Evolutionary conservation across 2,797 vertebrate genomes (phyloP).

Genomic region (Sebastiscus albofasciatus): DNA sequence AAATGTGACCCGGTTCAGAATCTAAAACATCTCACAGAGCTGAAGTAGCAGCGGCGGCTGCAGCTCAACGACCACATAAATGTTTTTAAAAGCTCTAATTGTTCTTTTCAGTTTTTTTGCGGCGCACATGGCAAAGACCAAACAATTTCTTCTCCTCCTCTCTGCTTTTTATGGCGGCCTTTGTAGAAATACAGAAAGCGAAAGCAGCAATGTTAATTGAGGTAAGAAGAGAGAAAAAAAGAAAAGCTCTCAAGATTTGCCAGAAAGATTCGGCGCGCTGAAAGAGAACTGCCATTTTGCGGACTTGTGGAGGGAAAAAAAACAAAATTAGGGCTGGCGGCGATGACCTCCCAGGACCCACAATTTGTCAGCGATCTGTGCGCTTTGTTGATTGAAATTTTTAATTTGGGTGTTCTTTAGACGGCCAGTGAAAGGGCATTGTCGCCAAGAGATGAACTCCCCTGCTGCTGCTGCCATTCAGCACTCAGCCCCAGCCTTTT

Average conservation of each 20-base stretch:
- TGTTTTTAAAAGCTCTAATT: constrained; percentile 88
- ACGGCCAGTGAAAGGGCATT: constrained; percentile 87
- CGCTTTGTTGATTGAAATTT: constrained; percentile 93
- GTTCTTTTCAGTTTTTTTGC: constrained; percentile 83
- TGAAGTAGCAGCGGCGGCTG: constrained; percentile 80
- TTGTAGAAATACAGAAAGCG: constrained; percentile 62
- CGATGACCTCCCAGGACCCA: constrained; percentile 84
- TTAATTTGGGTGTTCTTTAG: constrained; percentile 95
- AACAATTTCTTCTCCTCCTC: constrained; percentile 54
- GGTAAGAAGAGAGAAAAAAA: constrained; percentile 65
- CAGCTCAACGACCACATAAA: constrained; percentile 84
- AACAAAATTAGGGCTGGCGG: constrained; percentile 78
- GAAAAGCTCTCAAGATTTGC: constrained; percentile 85
- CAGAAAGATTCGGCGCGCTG: constrained; percentile 80
- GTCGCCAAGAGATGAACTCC: constrained; percentile 87
- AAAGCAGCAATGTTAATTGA: constrained; percentile 82
- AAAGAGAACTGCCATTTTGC: constrained; percentile 85
- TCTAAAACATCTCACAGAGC: constrained; percentile 72
- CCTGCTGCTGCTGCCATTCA: constrained; percentile 87
- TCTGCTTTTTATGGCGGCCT: constrained; percentile 45
- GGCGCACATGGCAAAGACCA: constrained; percentile 69
- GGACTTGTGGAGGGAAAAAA: constrained; percentile 59
- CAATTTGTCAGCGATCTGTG: constrained; percentile 92
- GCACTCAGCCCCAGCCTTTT: constrained; percentile 86
- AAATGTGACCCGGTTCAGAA: constrained; percentile 83